Base-by-base conservation (phyloP, 1,140 invertebrate species). In the Drosophila lacertosa region DNA sequence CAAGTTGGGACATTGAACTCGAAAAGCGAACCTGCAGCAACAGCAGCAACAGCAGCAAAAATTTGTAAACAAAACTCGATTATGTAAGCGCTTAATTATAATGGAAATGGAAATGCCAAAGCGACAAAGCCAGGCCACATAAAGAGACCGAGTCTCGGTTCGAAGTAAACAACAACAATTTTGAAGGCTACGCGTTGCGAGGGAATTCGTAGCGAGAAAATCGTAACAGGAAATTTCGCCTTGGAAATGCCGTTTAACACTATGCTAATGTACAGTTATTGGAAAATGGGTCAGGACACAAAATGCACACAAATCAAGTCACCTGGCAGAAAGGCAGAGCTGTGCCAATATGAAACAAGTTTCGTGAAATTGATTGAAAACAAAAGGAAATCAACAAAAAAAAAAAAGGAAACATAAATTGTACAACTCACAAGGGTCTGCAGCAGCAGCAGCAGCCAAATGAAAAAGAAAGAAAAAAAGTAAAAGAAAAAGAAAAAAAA, bases 81-180 rank as follows among this genome's bases (percentile, higher is more conserved):
- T 88, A 88, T 88, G 82, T 51, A 88, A 88, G 69, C 16, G 70
- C 66, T 77, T 88, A 88, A 88, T 88, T 88, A 88, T 88, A 78
- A 88, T 88, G 82, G 71, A 86, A 88, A 81, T 88, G 77, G 58
- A 88, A 88, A 88, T 76, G 67, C 55, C 74, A 77, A 77, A 80
- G 65, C 58, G 70, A 77, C 70, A 73, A 55, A 73, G 65, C 16
- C 54, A 57, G 24, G 15, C 48, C 42, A 69, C 40, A 47, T 20
- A 26, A 47, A 45, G 37, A 24, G 44, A 35, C 48, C 47, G 35
- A 42, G 48, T 57, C 42, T 9, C 11, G 22, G 16, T 48, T 50
- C 13, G n/a, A 50, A 60, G 45, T 60, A 44, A 60, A 35, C 44
- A 42, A 50, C 33, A 44, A 48, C 13, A 15, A 15, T 7, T 54